Base-by-base conservation (phyloP, 2,113 vertebrate genomes). In the Catharus fuscescens region DNA sequence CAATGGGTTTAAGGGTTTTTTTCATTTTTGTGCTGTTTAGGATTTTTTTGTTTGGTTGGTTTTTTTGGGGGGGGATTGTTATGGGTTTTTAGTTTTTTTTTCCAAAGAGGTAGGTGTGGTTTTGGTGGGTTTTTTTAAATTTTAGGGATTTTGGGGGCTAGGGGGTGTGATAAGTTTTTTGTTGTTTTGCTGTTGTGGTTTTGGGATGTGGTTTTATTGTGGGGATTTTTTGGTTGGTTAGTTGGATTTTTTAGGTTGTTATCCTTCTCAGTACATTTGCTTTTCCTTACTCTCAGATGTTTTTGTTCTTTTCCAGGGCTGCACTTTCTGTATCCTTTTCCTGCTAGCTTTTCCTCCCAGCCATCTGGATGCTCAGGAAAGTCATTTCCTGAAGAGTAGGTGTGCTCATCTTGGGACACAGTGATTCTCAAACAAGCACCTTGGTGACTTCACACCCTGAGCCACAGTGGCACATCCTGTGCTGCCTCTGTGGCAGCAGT, bases 61-160 rank as follows among this genome's bases (percentile, higher is more conserved):
- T 20, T 20, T 17, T 21, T 26, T 47, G 17, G 47, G 21, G 21
- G 47, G 11, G 21, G 45, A 21, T 24, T 11, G 17, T 36, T 18
- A 11, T 40, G 8, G 40, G 11, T 32, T 38, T 28, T 19, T 20
- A 5, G 19, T 34, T 18, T 70, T 13, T 56, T 32, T 11, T 5
- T 11, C 38, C 44, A 10, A 31, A 12, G 15, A 2, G 6, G 29
- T 52, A 25, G 17, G 12, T 6, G 3, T 28, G 29, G 31, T 20
- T 47, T 57, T 8, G 13, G 6, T 31, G 1, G 10, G 9, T 7
- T 12, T 42, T 53, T 44, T 76, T 69, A 34, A 11, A 10, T 19
- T 24, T 70, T 18, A 5, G 5, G 4, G 17, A 2, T 5, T 71
- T 52, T 12, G 2, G 5, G 6, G 1, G 8, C 11, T 5, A 5